Evolutionary conservation across 2,113 vertebrate species (phyloP), one percentile per base, ranked within the genome.

Genomic region (Equus quagga): DNA sequence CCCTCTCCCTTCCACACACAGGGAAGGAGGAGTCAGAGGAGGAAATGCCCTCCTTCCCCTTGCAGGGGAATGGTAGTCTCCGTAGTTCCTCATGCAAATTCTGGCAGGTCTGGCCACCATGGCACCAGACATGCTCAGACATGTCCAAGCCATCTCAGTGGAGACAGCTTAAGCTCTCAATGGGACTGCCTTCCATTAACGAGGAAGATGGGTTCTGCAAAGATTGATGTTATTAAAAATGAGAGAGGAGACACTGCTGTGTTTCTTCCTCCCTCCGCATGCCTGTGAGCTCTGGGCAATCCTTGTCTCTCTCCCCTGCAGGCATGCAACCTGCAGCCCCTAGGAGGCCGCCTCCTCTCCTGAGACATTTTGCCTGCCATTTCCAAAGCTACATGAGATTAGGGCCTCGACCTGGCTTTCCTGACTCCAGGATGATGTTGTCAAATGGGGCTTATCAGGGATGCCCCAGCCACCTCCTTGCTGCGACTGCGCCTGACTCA

Each of bases 261-360:
- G 3, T 4, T 85, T 9, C 31, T 17, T 51, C 14, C 3, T 87
- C 12, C 60, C 7, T 60, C 69, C 64, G 41, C 46, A 62, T 15
- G 8, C 9, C 19, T 36, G 2, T 0, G 4, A 17, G 18, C 46
- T 17, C 17, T 3, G 2, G 11, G 10, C 0, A 0, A 26, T 62
- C 24, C n/a, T 12, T 33, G 21, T 28, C 12, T 58, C 69, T 83
- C 82, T 56, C 54, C 49, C 36, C 18, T 51, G 44, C 13, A 36
- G 79, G 11, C 11, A 13, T 51, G 8, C 17, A 11, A 62, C 58
- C 44, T 33, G 19, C 8, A 14, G 49, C 13, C n/a, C 19, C 26
- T 26, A 12, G 36, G 31, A 21, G 64, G 33, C 2, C 8, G 13
- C 15, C 4, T 60, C 33, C 23, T 89, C 54, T 89, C 49, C 31